Evolutionary conservation across 2,797 vertebrate genomes (phyloP).

Genomic region (Synaphobranchus kaupii): DNA sequence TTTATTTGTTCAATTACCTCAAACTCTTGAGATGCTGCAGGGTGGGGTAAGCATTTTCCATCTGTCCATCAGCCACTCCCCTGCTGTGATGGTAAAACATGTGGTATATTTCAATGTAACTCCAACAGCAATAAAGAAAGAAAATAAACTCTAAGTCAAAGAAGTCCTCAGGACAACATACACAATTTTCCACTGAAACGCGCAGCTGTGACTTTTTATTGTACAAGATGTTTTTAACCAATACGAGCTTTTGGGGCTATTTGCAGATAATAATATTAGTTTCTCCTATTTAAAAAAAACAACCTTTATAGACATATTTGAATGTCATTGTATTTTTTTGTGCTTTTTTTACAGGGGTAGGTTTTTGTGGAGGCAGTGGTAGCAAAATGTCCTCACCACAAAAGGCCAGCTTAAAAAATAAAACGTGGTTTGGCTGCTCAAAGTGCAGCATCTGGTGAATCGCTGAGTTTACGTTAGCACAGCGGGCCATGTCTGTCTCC

Average conservation of each 20-base stretch:
- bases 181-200: background rate
- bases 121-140: slow-evolving; percentile 15
- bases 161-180: slow-evolving; percentile 1
- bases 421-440: slow-evolving; percentile 54
- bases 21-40: background rate
- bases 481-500: background rate
- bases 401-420: slow-evolving; percentile 47
- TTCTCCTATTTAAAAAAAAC: slow-evolving; percentile 37
- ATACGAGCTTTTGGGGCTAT: slow-evolving; percentile 22
- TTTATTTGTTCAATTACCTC: background rate
- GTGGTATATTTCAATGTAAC: background rate
- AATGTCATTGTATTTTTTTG: slow-evolving; percentile 19
- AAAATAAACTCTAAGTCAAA: slow-evolving; percentile 14
- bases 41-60: slow-evolving; percentile 20
- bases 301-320: slow-evolving; percentile 28
- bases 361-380: slow-evolving; percentile 50
- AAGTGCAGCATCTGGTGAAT: slow-evolving; percentile 42
- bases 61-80: background rate
- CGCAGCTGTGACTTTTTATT: slow-evolving; percentile 27
- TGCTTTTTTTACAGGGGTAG: slow-evolving; percentile 45
- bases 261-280: slow-evolving; percentile 45
- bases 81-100: slow-evolving; percentile 4
- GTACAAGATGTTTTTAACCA: slow-evolving; percentile 10
- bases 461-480: slow-evolving; percentile 29
- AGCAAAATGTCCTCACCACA: slow-evolving; percentile 56